phyloP scores from a whole-genome alignment of 2,888 invertebrate species.

The Nowickia ferox region DNA sequence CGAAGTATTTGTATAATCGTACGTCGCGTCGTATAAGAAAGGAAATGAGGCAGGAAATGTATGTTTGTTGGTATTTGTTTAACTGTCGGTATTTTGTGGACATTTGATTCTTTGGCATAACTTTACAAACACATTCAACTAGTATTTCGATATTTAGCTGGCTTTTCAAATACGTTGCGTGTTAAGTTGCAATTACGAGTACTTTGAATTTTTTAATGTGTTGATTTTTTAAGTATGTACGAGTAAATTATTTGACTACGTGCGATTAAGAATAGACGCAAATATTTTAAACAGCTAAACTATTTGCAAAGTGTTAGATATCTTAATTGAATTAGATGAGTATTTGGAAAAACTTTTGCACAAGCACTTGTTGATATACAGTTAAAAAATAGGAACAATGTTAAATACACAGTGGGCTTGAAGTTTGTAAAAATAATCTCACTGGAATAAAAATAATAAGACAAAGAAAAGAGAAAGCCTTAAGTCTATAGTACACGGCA shows the following conservation, averaged over 20 bases:
- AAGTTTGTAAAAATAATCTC: too few relatives aligned
- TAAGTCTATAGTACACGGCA: too few relatives aligned
- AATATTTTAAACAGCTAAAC: conserved; percentile 42
- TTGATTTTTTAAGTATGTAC: conserved; percentile 12
- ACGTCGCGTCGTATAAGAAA: neutral
- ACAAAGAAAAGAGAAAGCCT: too few relatives aligned
- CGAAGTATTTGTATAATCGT: neutral
- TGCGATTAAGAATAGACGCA: conserved; percentile 43
- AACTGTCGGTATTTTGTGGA: conserved; percentile 8
- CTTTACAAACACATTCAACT: conserved; percentile 32
- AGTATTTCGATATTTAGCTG: conserved; percentile 8
- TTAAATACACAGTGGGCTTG: neutral
- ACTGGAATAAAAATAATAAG: too few relatives aligned
- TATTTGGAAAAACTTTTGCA: conserved; percentile 25
- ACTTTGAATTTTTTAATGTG: conserved; percentile 12
- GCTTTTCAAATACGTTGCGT: conserved; percentile 49
- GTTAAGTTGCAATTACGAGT: conserved; percentile 26
- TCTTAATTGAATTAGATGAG: conserved; percentile 71
- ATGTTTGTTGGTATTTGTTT: conserved; percentile 1
- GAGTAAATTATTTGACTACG: neutral
- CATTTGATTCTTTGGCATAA: conserved; percentile 11
- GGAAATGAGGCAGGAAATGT: conserved; percentile 27
- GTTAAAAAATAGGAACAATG: neutral
- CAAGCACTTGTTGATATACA: conserved; percentile 54
- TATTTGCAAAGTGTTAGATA: conserved; percentile 51